Conservation (phyloP, 1,140 invertebrate genomes). For the Antheraea pernyi region DNA sequence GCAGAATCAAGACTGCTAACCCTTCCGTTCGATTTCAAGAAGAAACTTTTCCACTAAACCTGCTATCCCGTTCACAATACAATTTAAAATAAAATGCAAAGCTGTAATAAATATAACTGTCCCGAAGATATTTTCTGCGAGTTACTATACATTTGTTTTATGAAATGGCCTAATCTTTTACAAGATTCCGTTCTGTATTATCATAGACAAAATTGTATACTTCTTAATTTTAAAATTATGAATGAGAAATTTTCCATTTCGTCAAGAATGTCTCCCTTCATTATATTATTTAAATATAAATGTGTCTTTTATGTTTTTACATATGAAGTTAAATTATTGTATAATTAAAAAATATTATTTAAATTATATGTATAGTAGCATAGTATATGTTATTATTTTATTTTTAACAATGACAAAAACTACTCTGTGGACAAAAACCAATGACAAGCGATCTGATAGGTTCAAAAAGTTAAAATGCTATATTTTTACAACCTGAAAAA, state of each 20-base stretch:
- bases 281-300: neutral
- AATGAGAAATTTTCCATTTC: conserved; percentile 60
- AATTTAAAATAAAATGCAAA: conserved; percentile 79
- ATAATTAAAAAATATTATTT: neutral
- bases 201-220: conserved; percentile 73
- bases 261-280: conserved; percentile 27
- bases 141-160: conserved; percentile 80
- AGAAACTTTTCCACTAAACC: conserved; percentile 69
- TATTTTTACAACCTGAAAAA: too few species aligned
- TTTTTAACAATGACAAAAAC: too few species aligned
- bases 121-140: conserved; percentile 79
- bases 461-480: too few species aligned
- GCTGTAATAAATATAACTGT: conserved; percentile 79
- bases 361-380: conserved; percentile 2
- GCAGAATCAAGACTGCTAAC: conserved; percentile 77
- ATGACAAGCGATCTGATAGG: too few species aligned
- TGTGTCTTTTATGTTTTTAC: neutral
- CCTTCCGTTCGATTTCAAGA: conserved; percentile 72
- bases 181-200: conserved; percentile 79
- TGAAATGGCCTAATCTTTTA: conserved; percentile 80
- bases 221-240: conserved; percentile 70
- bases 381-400: too few species aligned
- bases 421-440: too few species aligned
- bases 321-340: neutral
- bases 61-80: conserved; percentile 70